phyloP scores from a whole-genome alignment of 2,113 vertebrate genomes.

The Ptilonorhynchus violaceus region DNA sequence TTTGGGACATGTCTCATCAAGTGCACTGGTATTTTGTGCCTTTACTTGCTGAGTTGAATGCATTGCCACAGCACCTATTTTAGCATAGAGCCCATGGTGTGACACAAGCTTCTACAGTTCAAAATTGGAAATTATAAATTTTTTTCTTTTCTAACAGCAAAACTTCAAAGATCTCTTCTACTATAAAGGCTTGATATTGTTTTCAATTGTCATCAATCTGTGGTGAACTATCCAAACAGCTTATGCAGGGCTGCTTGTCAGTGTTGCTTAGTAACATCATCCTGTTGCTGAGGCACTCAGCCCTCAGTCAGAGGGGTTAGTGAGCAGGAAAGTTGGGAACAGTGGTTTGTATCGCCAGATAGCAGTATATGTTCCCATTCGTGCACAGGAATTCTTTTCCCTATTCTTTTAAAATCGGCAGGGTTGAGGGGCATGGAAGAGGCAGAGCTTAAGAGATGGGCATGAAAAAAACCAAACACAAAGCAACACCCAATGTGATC shows the following conservation, averaged over 20 bases:
- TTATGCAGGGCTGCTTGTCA: background rate
- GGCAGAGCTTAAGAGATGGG: background rate
- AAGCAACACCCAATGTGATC: background rate
- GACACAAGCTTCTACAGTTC: background rate
- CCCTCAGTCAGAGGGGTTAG: background rate
- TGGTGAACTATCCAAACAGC: background rate
- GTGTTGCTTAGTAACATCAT: background rate
- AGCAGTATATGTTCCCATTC: background rate
- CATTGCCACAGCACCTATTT: background rate
- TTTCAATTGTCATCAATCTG: background rate
- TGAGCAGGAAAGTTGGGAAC: background rate
- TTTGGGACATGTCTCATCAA: background rate
- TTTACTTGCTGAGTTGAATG: background rate
- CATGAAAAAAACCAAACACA: background rate
- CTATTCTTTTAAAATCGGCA: background rate
- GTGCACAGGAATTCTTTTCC: background rate
- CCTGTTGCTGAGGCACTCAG: background rate
- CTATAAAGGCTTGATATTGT: background rate
- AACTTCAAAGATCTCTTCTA: background rate
- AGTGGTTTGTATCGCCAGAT: background rate
- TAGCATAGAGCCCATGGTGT: background rate
- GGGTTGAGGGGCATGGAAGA: background rate
- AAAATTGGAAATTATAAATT: background rate
- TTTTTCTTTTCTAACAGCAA: background rate
- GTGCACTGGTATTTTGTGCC: background rate